Evolutionary conservation across 2,888 invertebrate species (phyloP).

Genomic region (Eristalis tenax): DNA sequence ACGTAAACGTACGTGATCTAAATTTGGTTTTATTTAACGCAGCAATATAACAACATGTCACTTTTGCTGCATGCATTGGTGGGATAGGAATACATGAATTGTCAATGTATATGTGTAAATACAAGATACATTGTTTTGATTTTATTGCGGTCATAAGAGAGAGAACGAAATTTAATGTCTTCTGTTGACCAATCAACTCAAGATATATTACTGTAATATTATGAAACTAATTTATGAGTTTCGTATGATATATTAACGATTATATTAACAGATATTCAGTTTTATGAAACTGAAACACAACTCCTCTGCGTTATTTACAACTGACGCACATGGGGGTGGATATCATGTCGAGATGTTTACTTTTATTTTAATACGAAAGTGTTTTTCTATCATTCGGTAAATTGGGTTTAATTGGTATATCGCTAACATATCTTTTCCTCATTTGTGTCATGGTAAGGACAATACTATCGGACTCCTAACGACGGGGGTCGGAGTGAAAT

Average conservation of each 20-base stretch:
- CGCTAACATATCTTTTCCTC: slow-evolving; percentile 28
- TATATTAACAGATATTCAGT: slow-evolving; percentile 48
- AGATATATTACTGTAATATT: slow-evolving; percentile 50
- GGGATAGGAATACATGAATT: not conserved
- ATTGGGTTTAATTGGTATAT: slow-evolving; percentile 61
- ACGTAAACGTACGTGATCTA: too few species aligned
- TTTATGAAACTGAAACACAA: slow-evolving; percentile 33
- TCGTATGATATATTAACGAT: slow-evolving; percentile 49
- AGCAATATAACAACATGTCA: not conserved
- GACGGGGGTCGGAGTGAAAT: slow-evolving; percentile 36
- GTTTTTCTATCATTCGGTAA: slow-evolving; percentile 46
- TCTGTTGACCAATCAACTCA: slow-evolving; percentile 33
- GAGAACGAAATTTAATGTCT: slow-evolving; percentile 26
- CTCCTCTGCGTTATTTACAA: slow-evolving; percentile 15
- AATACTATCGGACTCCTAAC: slow-evolving; percentile 27
- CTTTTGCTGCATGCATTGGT: not conserved
- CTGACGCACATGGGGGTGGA: slow-evolving; percentile 39
- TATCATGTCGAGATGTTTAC: slow-evolving; percentile 51
- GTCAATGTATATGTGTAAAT: not conserved
- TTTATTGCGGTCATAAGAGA: not conserved
- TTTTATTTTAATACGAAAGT: slow-evolving; percentile 49
- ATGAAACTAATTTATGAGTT: slow-evolving; percentile 51
- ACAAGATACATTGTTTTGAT: not conserved
- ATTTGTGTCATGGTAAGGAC: slow-evolving; percentile 37
- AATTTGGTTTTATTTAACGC: too few species aligned